Evolutionary conservation across 1,140 invertebrate genomes (phyloP).

Genomic region (Drosophila trapezifrons): DNA sequence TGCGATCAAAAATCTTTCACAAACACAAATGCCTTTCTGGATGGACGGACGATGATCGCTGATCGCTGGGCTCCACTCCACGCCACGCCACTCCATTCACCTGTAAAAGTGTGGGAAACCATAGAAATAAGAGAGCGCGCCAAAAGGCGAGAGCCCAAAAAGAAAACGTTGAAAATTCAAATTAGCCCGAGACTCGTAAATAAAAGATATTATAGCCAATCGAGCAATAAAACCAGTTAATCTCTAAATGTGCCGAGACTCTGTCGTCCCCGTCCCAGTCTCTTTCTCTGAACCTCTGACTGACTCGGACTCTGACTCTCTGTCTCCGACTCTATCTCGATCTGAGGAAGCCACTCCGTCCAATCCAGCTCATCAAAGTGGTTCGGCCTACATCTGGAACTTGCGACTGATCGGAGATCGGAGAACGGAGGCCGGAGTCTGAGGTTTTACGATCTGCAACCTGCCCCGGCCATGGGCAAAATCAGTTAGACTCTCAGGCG

Average conservation of each 20-base stretch:
- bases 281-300: slow-evolving; percentile 32
- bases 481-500: slow-evolving; percentile 42
- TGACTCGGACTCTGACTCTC: slow-evolving; percentile 18
- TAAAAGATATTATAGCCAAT: slow-evolving; percentile 83
- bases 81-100: slow-evolving; percentile 63
- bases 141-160: slow-evolving; percentile 53
- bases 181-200: slow-evolving; percentile 83
- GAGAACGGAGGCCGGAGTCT: background rate
- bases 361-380: slow-evolving; percentile 46
- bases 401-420: background rate
- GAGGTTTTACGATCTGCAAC: slow-evolving; percentile 47
- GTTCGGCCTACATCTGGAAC: slow-evolving; percentile 50
- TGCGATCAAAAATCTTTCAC: slow-evolving; percentile 81
- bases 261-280: slow-evolving; percentile 19
- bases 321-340: slow-evolving; percentile 31
- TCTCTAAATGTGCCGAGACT: slow-evolving; percentile 75
- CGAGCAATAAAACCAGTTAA: slow-evolving; percentile 83
- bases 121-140: slow-evolving; percentile 62
- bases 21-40: slow-evolving; percentile 43
- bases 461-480: slow-evolving; percentile 35
- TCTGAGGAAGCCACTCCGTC: slow-evolving; percentile 36
- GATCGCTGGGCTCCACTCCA: slow-evolving; percentile 9
- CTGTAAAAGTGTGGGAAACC: slow-evolving; percentile 84
- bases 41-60: background rate
- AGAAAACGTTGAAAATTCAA: slow-evolving; percentile 84